A percentile compares a stretch with the other conserved stretches of the same genome.
These are phyloP conservation scores for Cercopithecus mitis DNA, from an alignment of 2,797 vertebrate genomes.

Conservation along the genomic window DNA sequence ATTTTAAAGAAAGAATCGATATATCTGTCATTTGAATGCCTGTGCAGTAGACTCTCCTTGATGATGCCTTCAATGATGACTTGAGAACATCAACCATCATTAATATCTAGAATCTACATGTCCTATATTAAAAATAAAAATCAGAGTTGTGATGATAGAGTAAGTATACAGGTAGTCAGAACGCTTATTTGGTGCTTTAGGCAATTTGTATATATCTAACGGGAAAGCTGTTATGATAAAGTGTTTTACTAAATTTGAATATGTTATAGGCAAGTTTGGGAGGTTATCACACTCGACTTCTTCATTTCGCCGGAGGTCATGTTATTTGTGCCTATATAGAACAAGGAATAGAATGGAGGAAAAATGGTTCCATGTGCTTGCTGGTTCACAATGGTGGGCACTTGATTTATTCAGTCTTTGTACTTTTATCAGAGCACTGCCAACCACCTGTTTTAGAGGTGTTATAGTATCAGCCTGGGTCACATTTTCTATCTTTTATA, in stretches of 20 bases:
- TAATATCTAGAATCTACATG: conserved; percentile 65
- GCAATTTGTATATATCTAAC: conserved; percentile 73
- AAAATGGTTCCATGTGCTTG: conserved; percentile 63
- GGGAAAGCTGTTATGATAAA: conserved; percentile 73
- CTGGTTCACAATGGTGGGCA: conserved; percentile 51
- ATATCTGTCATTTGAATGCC: not conserved
- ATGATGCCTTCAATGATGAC: conserved; percentile 54
- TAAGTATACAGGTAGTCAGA: conserved; percentile 62
- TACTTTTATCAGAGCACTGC: conserved; percentile 77
- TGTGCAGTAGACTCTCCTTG: not conserved
- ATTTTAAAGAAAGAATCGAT: conserved; percentile 5
- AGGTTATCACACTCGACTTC: conserved; percentile 73
- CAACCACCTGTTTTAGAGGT: conserved; percentile 77
- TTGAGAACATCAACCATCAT: conserved; percentile 26
- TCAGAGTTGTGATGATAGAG: conserved; percentile 51
- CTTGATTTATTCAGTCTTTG: conserved; percentile 78
- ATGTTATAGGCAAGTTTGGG: conserved; percentile 69
- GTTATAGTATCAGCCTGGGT: conserved; percentile 68
- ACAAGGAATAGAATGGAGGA: conserved; percentile 61
- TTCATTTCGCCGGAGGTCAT: conserved; percentile 71
- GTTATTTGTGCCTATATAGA: conserved; percentile 67
- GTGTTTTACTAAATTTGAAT: conserved; percentile 73
- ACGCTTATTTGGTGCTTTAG: conserved; percentile 67
- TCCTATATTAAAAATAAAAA: conserved; percentile 36
- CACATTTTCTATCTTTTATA: conserved; percentile 79